Evolutionary conservation across 2,888 invertebrate genomes (phyloP), one percentile per base, ranked within the genome.

Genomic region (Stenolophus ochropezus): DNA sequence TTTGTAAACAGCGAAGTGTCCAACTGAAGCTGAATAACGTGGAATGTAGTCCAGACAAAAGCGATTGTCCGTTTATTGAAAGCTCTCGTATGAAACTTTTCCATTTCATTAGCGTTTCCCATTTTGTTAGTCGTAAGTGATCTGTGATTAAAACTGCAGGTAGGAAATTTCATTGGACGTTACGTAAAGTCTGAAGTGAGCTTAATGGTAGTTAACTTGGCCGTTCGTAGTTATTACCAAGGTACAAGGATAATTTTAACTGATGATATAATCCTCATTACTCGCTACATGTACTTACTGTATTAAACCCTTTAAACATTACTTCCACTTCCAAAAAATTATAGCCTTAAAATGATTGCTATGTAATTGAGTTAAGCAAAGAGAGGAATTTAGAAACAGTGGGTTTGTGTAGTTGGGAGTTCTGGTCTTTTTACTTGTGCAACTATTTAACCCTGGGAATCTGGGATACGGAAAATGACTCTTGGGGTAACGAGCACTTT

Each of bases 401-500:
- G 33, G 8, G 33, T 42, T 42, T 42, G 33, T 42, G 11, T 11
- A 42, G 4, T 42, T 42, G 11, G 33, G 6, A 3, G 0, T 42
- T 1, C 4, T 33, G 8, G 33, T 42, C 33, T 42, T 42, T 42
- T 42, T 42, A 42, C 33, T 42, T 61, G 3, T 27, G 4, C 61
- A n/a, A 23, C 23, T 61, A 23, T 69, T 33, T 69, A 69, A 69
- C 33, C 16, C 27, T 42, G 65, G 14, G 16, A 69, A 33, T 23
- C 14, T 18, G 23, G 56, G 8, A 61, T n/a, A 27, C 18, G 16
- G 16, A 33, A 69, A 42, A 69, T 69, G 65, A 69, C 65, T 23
- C 61, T 16, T 69, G 33, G 33, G 16, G 33, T 33, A 69, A 69
- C 33, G 33, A 69, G 65, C 65, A 69, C 65, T 69, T 33, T 69